Evolutionary conservation across 2,888 invertebrate genomes (phyloP), one percentile per base, ranked within the genome.

Genomic region (Hermaeophaga mercurialis): DNA sequence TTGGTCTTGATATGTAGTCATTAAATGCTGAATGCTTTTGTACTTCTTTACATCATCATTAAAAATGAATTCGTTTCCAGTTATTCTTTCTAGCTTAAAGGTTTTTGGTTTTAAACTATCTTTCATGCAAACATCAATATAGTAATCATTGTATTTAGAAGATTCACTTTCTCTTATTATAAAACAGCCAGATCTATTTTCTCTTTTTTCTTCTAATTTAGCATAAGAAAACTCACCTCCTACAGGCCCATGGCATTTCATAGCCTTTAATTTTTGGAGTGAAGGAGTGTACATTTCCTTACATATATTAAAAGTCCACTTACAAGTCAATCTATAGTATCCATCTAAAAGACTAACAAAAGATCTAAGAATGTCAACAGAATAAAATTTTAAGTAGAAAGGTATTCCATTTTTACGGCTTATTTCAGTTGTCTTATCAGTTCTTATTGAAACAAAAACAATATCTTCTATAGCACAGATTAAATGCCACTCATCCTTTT

Each of bases 221-320:
- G 87, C 82, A 74, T 91, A 90, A 0, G 94, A 89, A 79, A 92
- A 94, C 69, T 88, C 88, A 41, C 89, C 90, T 11, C 93, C 92
- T 48, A 95, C 88, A 47, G 95, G 94, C 14, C 95, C 95, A 77
- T 95, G 95, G 70, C 92, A 93, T 77, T 89, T 91, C 68, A 89
- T 80, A 59, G 82, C 79, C 63, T 87, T 84, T 14, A 94, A 76
- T 67, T 84, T 85, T 68, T 85, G 84, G 55, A 95, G 78, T 3
- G 90, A 90, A 3, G 94, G 94, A 0, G 93, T 90, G 54, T 85
- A 81, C 52, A 91, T 84, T 68, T 91, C 89, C 72, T 87, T 87
- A 72, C 94, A 95, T 58, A 95, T 80, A 79, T 94, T 93, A 71
- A 92, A 91, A 31, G 89, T 94, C 94, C 94, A 95, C 78, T 93